Evolutionary conservation across 2,888 invertebrate species (phyloP).

Genomic region (Phortica magna): DNA sequence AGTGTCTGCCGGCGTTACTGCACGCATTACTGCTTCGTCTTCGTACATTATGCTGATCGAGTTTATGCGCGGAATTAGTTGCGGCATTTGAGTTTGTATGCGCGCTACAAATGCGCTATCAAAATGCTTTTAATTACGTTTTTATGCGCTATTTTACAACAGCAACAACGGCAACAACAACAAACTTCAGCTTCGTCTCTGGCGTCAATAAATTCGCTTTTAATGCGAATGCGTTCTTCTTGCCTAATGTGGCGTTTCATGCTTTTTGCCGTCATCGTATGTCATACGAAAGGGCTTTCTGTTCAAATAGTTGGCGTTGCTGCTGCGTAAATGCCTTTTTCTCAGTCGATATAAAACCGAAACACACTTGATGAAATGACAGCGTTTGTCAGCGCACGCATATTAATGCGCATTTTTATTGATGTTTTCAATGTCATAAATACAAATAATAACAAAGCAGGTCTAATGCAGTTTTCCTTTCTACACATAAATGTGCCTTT

Average conservation of each 20-base stretch:
- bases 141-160: slow-evolving; percentile 27
- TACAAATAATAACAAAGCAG: slow-evolving; percentile 9
- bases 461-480: no score
- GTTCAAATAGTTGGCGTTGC: neutral
- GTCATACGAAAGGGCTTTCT: neutral
- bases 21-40: neutral
- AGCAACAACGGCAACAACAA: no score
- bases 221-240: slow-evolving; percentile 25
- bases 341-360: neutral
- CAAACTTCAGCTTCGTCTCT: no score
- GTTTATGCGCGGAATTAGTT: slow-evolving; percentile 40
- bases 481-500: no score
- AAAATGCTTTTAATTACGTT: slow-evolving; percentile 43
- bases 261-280: neutral
- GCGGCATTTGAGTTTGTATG: slow-evolving; percentile 35
- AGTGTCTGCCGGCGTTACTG: neutral
- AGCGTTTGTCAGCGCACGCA: neutral
- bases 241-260: slow-evolving; percentile 14
- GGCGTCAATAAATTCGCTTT: slow-evolving; percentile 22
- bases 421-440: slow-evolving; percentile 16
- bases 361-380: neutral
- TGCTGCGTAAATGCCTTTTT: neutral
- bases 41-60: slow-evolving; percentile 33
- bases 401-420: slow-evolving; percentile 4
- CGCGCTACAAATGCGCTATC: slow-evolving; percentile 35